Percentiles rank a stretch among this genome's conserved stretches.
Conservation (phyloP, 2,113 vertebrate species). For the Zosterops pallidus region DNA sequence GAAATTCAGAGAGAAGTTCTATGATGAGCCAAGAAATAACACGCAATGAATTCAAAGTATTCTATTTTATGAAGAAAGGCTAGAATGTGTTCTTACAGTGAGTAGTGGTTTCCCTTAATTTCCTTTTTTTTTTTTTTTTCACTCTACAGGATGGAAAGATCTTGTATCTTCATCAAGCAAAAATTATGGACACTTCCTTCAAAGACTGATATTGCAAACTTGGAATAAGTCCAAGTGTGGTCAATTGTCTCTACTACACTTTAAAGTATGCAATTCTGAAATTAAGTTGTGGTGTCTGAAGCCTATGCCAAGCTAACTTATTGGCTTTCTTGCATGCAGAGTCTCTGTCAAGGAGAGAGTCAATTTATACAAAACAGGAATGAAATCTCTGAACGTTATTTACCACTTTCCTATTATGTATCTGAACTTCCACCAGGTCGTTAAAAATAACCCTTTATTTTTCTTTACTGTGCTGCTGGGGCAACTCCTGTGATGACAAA, state of each 20-base stretch:
- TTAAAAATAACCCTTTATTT: not conserved
- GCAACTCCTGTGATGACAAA: not conserved
- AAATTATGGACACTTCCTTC: not conserved
- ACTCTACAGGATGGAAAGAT: not conserved
- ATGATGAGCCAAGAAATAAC: not conserved
- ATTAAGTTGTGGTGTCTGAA: not conserved
- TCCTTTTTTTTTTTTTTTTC: not conserved
- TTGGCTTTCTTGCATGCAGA: not conserved
- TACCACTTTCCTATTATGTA: not conserved
- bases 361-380: not conserved
- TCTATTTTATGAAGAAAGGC: not conserved
- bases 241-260: not conserved
- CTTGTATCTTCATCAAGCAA: not conserved
- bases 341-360: not conserved
- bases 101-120: not conserved
- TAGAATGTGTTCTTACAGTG: not conserved
- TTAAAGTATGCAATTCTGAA: not conserved
- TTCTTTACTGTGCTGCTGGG: not conserved
- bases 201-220: not conserved
- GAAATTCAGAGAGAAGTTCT: not conserved
- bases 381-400: slow-evolving; percentile 1
- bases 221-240: not conserved
- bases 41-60: not conserved
- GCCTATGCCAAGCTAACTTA: not conserved
- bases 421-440: not conserved